Conservation (phyloP, 2,797 vertebrate species). For the Pempheris klunzingeri region DNA sequence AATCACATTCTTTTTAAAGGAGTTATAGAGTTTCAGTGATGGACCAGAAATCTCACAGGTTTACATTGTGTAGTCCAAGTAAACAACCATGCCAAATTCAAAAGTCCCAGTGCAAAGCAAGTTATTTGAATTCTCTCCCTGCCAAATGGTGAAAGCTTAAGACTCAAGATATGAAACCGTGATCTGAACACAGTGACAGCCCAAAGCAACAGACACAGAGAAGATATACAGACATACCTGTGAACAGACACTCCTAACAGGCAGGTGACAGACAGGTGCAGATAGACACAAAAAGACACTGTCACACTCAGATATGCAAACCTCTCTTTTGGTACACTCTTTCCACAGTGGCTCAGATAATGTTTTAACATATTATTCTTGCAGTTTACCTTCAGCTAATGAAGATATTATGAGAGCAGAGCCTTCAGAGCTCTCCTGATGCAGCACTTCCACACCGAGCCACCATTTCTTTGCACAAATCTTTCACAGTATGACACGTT, state of each 20-base stretch:
- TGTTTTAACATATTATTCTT: constrained; percentile 20
- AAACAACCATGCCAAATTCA: constrained; percentile 49
- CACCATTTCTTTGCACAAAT: constrained; percentile 56
- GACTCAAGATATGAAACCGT: constrained; percentile 32
- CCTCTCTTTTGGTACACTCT: neutral
- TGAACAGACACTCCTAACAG: constrained; percentile 21
- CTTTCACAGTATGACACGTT: constrained; percentile 54
- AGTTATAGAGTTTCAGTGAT: constrained; percentile 17
- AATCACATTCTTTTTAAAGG: constrained; percentile 19
- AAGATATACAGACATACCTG: constrained; percentile 10
- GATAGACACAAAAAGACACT: constrained; percentile 30
- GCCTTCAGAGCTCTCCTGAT: constrained; percentile 50
- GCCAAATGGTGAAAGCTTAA: constrained; percentile 43
- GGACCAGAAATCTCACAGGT: constrained; percentile 37
- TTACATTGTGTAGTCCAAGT: constrained; percentile 24
- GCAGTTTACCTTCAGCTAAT: constrained; percentile 47
- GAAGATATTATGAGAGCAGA: constrained; percentile 50
- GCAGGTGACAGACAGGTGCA: constrained; percentile 60
- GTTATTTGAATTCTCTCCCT: constrained; percentile 37
- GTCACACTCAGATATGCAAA: constrained; percentile 36
- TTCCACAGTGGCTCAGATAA: constrained; percentile 16
- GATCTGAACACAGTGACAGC: constrained; percentile 35
- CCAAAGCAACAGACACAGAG: constrained; percentile 14
- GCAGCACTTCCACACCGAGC: constrained; percentile 49
- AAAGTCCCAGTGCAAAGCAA: constrained; percentile 33